Evolutionary conservation across 1,140 invertebrate species (phyloP), one percentile per base, ranked within the genome.

Genomic region (Lerema accius): DNA sequence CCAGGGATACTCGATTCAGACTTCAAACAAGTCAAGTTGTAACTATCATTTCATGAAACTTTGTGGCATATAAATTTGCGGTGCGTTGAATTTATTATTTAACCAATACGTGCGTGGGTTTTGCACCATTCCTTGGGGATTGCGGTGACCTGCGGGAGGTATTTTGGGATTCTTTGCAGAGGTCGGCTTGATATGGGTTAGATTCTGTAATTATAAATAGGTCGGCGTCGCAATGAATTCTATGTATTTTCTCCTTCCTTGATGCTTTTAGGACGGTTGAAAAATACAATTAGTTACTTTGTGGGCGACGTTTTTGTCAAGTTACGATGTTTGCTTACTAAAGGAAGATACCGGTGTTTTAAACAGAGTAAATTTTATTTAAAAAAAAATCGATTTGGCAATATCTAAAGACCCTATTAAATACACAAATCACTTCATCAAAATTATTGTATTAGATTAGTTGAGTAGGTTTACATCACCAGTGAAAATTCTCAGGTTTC

Each of bases 141-240:
- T 32, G 53, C 40, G 40, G 40, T 43, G 19, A 45, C 69, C 67
- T 65, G 48, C 65, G 32, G 60, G 53, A 69, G 62, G 53, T 63
- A 67, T 71, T 71, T 72, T 62, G 53, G 62, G 49, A 51, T 69
- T 67, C 69, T 69, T 76, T 73, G 69, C 74, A 51, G 53, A 69
- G 67, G 64, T 64, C 46, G 6, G n/a, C 19, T 55, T 65, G 62
- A 66, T 63, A 37, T 37, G 50, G 61, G 48, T 50, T 14, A 16
- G 51, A 61, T 61, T 64, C 39, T 63, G 76, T 78, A 71, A 76
- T 78, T 78, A 73, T 73, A 73, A 78, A 78, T 76, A 69, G 60
- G 50, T 39, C 51, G 50, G 43, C 56, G 63, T 63, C 26, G 50
- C 53, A 58, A 66, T 73, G 70, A 73, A 73, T 73, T 63, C 61